phyloP scores from a whole-genome alignment of 64 coral and sea anemone species.

The Stichodactyla helianthus region DNA sequence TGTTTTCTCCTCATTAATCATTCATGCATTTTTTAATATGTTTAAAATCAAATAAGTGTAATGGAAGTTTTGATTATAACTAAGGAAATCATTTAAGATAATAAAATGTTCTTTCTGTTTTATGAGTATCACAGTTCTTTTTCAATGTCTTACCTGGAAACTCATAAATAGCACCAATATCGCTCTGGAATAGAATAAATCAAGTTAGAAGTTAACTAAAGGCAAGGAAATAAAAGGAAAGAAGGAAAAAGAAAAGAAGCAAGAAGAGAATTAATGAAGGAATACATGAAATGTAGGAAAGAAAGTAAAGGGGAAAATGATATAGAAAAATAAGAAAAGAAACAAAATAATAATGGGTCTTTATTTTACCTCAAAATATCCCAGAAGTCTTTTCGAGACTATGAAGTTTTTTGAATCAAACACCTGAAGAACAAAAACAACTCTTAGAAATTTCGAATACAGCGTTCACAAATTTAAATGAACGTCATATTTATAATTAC shows the following conservation, averaged over 20 bases:
- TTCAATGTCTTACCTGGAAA: constrained; percentile 12
- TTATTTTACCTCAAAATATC: constrained; percentile 27
- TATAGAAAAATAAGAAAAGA: background rate
- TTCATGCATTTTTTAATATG: background rate
- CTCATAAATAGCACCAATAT: constrained; percentile 10
- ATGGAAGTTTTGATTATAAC: too few species aligned
- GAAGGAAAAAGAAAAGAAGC: background rate
- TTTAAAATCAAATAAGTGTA: too few species aligned
- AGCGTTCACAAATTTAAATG: background rate
- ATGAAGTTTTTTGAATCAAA: constrained; percentile 41
- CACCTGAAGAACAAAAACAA: constrained; percentile 13
- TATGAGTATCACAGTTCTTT: background rate
- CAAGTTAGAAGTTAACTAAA: too few species aligned
- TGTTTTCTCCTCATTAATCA: too few species aligned
- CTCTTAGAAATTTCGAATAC: background rate
- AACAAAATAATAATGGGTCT: background rate
- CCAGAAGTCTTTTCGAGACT: background rate
- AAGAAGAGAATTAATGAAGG: too few species aligned
- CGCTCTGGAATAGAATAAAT: background rate
- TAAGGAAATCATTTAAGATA: too few species aligned
- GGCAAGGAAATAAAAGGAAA: background rate
- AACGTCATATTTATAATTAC: background rate
- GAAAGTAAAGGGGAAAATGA: too few species aligned
- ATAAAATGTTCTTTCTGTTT: background rate
- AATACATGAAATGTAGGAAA: background rate